Evolutionary conservation across 2,888 invertebrate species (phyloP), one percentile per base, ranked within the genome.

Genomic region (Euclidia mi): DNA sequence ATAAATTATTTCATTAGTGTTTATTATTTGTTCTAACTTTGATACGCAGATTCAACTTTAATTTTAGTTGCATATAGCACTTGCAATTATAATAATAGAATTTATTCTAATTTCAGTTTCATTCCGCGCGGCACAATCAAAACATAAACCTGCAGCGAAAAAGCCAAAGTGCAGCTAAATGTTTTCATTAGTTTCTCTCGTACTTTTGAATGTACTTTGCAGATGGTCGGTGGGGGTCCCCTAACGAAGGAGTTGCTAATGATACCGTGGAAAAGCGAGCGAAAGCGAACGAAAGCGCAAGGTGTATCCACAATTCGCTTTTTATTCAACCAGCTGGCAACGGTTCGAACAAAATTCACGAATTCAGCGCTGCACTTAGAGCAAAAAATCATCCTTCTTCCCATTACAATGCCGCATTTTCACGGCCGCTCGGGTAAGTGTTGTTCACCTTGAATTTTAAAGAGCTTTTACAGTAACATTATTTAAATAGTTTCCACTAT

Each of bases 261-360:
- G 66, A 77, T 76, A 79, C 64, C 87, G 89, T 90, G 88, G 85
- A 90, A 89, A 89, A 62, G 58, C 65, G 65, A 71, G 71, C 56
- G 66, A 52, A n/a, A n/a, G n/a, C n/a, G n/a, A n/a, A n/a, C n/a
- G n/a, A n/a, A 28, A 64, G 63, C 60, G 82, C 82, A 84, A 89
- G 87, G 86, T 87, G 87, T 81, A 78, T 53, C 65, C 78, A 84
- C 85, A 87, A 85, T 88, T 90, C 85, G 82, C 85, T 82, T 85
- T 87, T 86, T 72, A 76, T 60, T 48, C 59, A 56, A 59, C 53
- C 67, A 76, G 65, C 70, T 66, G 76, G 59, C 62, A 55, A 45
- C 43, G 50, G 44, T 37, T 58, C 56, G 42, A 48, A 61, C 50
- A 52, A 64, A 76, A 76, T 58, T 69, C 73, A 56, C 42, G 80